A percentile compares a stretch with the other conserved stretches of the same genome.
Conservation (phyloP, 2,113 vertebrate genomes). For the Garra rufa region DNA sequence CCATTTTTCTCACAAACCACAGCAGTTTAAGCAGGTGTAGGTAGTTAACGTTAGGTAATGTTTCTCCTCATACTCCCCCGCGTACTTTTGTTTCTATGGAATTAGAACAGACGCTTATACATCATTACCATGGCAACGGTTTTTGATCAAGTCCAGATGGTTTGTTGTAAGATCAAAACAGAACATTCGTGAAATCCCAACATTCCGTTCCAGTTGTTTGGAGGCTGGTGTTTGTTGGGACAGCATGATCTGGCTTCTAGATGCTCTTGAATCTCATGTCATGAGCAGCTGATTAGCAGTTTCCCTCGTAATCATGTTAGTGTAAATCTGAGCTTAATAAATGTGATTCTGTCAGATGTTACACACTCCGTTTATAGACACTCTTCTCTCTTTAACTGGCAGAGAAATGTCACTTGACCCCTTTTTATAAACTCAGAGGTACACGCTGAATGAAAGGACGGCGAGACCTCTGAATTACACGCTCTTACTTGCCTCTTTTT, state of each 20-base stretch:
- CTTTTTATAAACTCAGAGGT: not conserved
- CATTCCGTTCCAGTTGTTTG: not conserved
- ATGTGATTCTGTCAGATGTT: not conserved
- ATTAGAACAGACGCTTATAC: not conserved
- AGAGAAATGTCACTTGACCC: conserved; percentile 24
- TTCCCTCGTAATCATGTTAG: not conserved
- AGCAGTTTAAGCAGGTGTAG: not conserved
- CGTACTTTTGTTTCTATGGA: not conserved
- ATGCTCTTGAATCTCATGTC: not conserved
- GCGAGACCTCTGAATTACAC: not conserved
- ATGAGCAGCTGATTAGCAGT: not conserved
- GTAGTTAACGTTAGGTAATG: not conserved
- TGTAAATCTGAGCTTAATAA: conserved; percentile 20
- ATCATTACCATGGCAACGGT: not conserved
- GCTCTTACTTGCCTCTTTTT: not conserved
- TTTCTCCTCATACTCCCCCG: not conserved
- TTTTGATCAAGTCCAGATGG: not conserved
- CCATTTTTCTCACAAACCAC: not conserved
- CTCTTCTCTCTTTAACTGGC: not conserved
- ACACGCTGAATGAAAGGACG: not conserved
- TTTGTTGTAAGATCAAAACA: not conserved
- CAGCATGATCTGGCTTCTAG: not conserved
- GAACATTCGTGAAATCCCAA: not conserved
- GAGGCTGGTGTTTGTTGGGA: not conserved
- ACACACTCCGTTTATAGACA: not conserved